Evolutionary conservation across 2,113 vertebrate genomes (phyloP).

Genomic region (Perca fluviatilis): DNA sequence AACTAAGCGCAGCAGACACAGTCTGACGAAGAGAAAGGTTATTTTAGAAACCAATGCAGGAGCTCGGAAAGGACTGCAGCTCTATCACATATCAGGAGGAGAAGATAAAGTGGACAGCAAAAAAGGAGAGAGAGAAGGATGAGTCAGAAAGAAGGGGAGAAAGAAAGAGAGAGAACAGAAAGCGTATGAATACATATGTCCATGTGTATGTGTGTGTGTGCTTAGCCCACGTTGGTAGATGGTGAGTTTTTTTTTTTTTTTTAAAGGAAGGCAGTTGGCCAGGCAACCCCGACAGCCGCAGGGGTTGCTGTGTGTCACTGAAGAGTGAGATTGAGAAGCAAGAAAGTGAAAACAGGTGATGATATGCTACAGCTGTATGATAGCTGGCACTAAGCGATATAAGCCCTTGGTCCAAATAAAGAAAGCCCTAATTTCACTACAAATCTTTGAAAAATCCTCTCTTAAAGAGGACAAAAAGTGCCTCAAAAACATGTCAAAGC

Average conservation of each 20-base stretch:
- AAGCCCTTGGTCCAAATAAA: slow-evolving; percentile 41
- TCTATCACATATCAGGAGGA: slow-evolving; percentile 42
- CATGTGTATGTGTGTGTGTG: not conserved
- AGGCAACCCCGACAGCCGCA: slow-evolving; percentile 45
- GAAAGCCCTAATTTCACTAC: slow-evolving; percentile 43
- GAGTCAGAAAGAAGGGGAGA: slow-evolving; percentile 4
- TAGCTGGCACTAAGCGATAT: slow-evolving; percentile 32
- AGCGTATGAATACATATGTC: not conserved
- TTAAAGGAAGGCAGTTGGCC: slow-evolving; percentile 41
- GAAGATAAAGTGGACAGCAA: slow-evolving; percentile 20
- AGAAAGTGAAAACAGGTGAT: slow-evolving; percentile 47
- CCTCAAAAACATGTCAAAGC: slow-evolving; percentile 17
- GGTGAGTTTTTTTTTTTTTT: slow-evolving; percentile 1
- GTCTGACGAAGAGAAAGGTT: slow-evolving; percentile 50
- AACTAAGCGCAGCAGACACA: slow-evolving; percentile 60
- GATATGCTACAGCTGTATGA: slow-evolving; percentile 59
- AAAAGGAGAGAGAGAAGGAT: not conserved
- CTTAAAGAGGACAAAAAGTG: slow-evolving; percentile 4
- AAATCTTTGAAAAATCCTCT: slow-evolving; percentile 15
- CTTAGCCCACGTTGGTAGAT: slow-evolving; percentile 38
- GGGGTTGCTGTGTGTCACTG: slow-evolving; percentile 50
- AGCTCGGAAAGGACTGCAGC: slow-evolving; percentile 50
- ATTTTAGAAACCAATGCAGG: slow-evolving; percentile 62
- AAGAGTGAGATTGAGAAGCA: slow-evolving; percentile 39
- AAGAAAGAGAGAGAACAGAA: not conserved